Base-by-base conservation (phyloP, 1,140 invertebrate species). In the Mylabris phalerata region DNA sequence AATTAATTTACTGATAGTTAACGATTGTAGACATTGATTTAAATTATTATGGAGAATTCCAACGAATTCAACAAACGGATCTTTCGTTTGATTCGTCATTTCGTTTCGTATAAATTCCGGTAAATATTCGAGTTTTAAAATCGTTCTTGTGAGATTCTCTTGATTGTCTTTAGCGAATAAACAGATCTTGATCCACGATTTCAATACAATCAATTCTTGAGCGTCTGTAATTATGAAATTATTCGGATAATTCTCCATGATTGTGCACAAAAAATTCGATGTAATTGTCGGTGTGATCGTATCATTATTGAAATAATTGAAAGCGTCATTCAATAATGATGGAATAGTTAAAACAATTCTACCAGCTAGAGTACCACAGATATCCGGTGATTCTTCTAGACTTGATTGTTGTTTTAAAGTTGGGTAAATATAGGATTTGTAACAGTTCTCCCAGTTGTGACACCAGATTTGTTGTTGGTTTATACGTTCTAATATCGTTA, bases 151-250 rank as follows among this genome's bases (percentile, higher is more conserved):
- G 9, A 71, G 44, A 7, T 59, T 48, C 24, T 47, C 26, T 11
- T 59, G 56, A 27, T 51, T n/a, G 13, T 63, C 61, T n/a, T 44
- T 46, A 0, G 59, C 61, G 27, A 66, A 55, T 7, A 71, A 51
- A 54, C 67, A 69, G 27, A 67, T 62, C 56, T 63, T 67, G 1
- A 63, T 50, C 69, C 69, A 71, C 39, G 54, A 59, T 45, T 64
- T 62, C 9, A 69, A 10, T n/a, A 61, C 55, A 6, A 55, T 19
- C 25, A 40, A 46, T 62, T 71, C 66, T 50, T 71, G 66, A 9
- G 58, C 9, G 9, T 49, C n/a, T n/a, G 50, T 64, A 32, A 69
- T 13, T 10, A 62, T 57, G 45, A 62, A 59, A 51, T 44, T 57
- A 43, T 49, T 57, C 11, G 66, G 64, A 55, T 65, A 68, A 39